A percentile compares a stretch with the other conserved stretches of the same genome.
phyloP scores from a whole-genome alignment of 1,140 invertebrate species.

The Bombus huntii region DNA sequence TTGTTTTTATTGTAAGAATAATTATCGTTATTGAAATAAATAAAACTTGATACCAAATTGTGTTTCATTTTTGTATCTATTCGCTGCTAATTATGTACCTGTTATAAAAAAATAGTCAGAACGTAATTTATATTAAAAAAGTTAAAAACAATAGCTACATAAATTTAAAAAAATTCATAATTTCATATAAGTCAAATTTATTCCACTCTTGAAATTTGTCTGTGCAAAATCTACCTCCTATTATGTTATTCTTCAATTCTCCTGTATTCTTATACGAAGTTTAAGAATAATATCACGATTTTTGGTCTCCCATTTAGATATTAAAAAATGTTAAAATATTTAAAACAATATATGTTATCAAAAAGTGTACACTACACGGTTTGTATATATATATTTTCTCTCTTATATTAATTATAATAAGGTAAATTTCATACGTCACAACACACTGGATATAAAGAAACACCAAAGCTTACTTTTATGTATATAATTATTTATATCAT shows the following conservation, averaged over 20 bases:
- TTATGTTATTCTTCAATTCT: no score
- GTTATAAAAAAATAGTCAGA: no score
- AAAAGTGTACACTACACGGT: no score
- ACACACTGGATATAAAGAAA: constrained; percentile 55
- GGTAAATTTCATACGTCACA: not conserved
- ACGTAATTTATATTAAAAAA: no score
- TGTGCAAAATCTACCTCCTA: no score
- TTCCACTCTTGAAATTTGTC: no score
- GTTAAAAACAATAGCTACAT: not conserved
- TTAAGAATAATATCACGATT: no score
- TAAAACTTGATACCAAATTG: not conserved
- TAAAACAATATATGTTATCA: no score
- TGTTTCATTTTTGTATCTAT: not conserved
- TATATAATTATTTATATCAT: constrained; percentile 83
- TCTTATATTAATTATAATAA: not conserved
- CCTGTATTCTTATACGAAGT: no score
- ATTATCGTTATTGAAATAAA: not conserved
- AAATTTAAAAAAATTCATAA: not conserved
- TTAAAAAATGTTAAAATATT: no score
- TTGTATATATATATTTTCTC: not conserved
- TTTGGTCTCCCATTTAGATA: no score
- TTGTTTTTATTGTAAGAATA: not conserved
- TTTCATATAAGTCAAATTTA: not conserved
- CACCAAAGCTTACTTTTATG: constrained; percentile 76
- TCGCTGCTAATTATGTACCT: no score